These are phyloP conservation scores for Xestia sexstrigata DNA, from an alignment of 2,888 invertebrate species.

Conservation along the genomic window DNA sequence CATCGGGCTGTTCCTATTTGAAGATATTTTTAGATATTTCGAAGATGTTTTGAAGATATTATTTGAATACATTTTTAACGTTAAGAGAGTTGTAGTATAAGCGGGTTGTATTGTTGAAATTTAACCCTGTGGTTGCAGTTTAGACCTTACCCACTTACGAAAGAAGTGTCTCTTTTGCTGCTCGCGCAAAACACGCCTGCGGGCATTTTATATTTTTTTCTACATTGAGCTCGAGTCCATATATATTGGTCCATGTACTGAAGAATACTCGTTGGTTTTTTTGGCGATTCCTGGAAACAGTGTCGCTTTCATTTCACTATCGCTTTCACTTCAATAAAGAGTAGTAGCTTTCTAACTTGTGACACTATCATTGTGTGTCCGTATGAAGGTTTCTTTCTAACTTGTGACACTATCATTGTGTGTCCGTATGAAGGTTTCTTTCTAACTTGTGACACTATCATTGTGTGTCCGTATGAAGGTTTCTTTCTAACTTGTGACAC, in stretches of 20 bases:
- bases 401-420: not conserved
- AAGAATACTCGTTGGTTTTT: not conserved
- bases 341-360: not conserved
- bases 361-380: not conserved
- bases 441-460: not conserved
- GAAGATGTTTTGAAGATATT: too few relatives aligned
- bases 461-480: not conserved
- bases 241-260: slow-evolving; percentile 16
- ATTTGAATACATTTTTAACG: not conserved
- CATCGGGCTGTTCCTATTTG: not conserved
- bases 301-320: not conserved
- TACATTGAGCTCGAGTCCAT: slow-evolving; percentile 13
- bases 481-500: not conserved
- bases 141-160: slow-evolving; percentile 31
- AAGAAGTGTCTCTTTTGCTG: not conserved
- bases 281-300: not conserved
- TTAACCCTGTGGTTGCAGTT: not conserved
- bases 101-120: not conserved
- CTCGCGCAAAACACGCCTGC: slow-evolving; percentile 14
- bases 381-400: not conserved
- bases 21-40: not conserved
- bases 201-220: not conserved
- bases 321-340: not conserved
- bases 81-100: not conserved
- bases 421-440: not conserved